These are phyloP conservation scores for Aurelia sp. DNA, from an alignment of 30 jellyfish, hydroid and myxozoan genomes.

Conservation along the genomic window DNA sequence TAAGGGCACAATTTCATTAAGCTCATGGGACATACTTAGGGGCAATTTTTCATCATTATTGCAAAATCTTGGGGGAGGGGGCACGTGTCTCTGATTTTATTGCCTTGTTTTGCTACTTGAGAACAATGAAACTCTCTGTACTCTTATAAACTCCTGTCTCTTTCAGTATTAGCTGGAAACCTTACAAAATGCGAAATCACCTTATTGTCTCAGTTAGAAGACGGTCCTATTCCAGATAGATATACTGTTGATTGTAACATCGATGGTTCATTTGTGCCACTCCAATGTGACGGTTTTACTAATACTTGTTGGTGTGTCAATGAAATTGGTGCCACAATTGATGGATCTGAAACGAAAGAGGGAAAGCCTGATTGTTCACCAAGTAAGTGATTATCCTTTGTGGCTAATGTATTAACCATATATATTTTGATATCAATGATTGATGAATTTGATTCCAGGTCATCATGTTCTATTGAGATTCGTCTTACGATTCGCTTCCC, in stretches of 20 bases:
- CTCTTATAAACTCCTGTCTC: too few relatives aligned
- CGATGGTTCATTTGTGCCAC: constrained; percentile 61
- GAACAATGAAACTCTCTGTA: too few relatives aligned
- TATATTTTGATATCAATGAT: too few relatives aligned
- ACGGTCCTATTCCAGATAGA: constrained; percentile 19
- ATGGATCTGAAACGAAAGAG: constrained; percentile 50
- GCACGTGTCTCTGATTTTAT: too few relatives aligned
- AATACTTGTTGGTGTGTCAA: constrained; percentile 74
- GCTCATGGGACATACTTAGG: too few relatives aligned
- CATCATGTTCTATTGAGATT: too few relatives aligned
- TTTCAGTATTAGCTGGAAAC: constrained; percentile 48
- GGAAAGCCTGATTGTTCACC: constrained; percentile 69
- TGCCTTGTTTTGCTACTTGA: too few relatives aligned
- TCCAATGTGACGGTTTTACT: constrained; percentile 75
- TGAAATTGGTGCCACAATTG: constrained; percentile 40
- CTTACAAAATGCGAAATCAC: constrained; percentile 46
- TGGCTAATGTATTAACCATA: neutral
- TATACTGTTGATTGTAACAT: constrained; percentile 65
- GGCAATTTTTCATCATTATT: too few relatives aligned
- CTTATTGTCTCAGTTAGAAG: neutral
- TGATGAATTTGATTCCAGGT: too few relatives aligned
- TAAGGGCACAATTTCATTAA: too few relatives aligned
- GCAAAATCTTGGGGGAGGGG: too few relatives aligned
- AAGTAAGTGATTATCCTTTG: constrained; percentile 19
- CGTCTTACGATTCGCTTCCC: too few relatives aligned